Base-by-base conservation (phyloP, 2,797 vertebrate species). In the Halcyon smyrnensis region DNA sequence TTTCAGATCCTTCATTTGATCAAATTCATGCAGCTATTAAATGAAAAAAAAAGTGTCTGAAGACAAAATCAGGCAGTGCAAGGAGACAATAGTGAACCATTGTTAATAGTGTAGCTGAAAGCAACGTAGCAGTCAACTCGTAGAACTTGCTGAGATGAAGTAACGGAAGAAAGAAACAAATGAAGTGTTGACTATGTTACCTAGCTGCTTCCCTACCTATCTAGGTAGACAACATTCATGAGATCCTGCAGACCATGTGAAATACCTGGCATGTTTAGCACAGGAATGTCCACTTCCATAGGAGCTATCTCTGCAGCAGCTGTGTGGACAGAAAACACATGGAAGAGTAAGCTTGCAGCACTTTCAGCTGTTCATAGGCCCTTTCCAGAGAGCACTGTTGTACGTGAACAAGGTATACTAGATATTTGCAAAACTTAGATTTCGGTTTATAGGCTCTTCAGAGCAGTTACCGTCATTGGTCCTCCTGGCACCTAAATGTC, bases 61-160 rank as follows among this genome's bases (percentile, higher is more conserved):
- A 70, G 45, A 37, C 10, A 80, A 71, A 71, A 71, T 28, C 17
- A 51, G 9, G 24, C 6, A 45, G 6, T 32, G n/a, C 1, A 5
- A 67, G 28, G n/a, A 41, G 13, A 34, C 12, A 75, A 9, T 6
- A 4, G 15, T 25, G 25, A 60, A 41, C 2, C 6, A 17, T 39
- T 51, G 14, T 69, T 37, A 30, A 3, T 14, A 34, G 15, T 4
- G 4, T 19, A 27, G 63, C 9, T 70, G 43, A 50, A 93, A 90
- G 28, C 12, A 57, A 28, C 8, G 41, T 23, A 64, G 9, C 8
- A 37, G 7, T 2, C 0, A 0, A 14, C 3, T 56, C 9, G 3
- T 15, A 20, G 64, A 86, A 6, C 8, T 5, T 56, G 4, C 27
- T 82, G 67, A 11, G 15, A 43, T 70, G 17, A 59, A 41, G 21